Evolutionary conservation across 2,888 invertebrate species (phyloP), one percentile per base, ranked within the genome.

Genomic region (Aphodius sticticus): DNA sequence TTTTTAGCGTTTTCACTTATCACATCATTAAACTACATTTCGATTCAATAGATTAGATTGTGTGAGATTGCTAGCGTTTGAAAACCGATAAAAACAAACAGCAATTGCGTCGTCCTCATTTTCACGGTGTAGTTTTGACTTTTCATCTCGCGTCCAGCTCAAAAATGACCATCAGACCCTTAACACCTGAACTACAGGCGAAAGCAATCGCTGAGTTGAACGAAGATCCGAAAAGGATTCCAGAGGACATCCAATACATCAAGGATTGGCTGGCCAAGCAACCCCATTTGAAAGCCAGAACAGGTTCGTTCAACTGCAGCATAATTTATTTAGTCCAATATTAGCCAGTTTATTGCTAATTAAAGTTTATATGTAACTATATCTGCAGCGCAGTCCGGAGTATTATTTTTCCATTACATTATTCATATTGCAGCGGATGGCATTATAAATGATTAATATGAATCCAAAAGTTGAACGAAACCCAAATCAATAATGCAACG

Each of bases 261-360:
- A 91, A 90, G 83, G 90, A 91, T 53, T 93, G 93, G 93, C 84
- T 93, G 6, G 86, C 88, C 1, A 91, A 92, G 83, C 92, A 92
- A 84, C 91, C 91, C 0, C 92, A 93, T 85, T 85, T 93, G 36
- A 89, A 86, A 83, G 91, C 91, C 9, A 90, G 93, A 86, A 91
- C 90, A 86, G 93, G 92, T 87, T 69, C 14, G 69, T 74, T 53
- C 1, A 12, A 16, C n/a, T 16, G 7, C 1, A 70, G 3, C 26
- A 15, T 16, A 69, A 53, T n/a, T 53, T 35, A 37, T 14, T 35
- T n/a, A 14, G 36, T 26, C 26, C 26, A 26, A 26, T 2, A 26
- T 26, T 26, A 2, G 26, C 26, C 26, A 26, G 3, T 26, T 26
- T 26, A 26, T 26, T 53, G 53, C 53, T 53, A 26, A 53, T 12